phyloP scores from a whole-genome alignment of 2,113 vertebrate species.

The Mirounga angustirostris region DNA sequence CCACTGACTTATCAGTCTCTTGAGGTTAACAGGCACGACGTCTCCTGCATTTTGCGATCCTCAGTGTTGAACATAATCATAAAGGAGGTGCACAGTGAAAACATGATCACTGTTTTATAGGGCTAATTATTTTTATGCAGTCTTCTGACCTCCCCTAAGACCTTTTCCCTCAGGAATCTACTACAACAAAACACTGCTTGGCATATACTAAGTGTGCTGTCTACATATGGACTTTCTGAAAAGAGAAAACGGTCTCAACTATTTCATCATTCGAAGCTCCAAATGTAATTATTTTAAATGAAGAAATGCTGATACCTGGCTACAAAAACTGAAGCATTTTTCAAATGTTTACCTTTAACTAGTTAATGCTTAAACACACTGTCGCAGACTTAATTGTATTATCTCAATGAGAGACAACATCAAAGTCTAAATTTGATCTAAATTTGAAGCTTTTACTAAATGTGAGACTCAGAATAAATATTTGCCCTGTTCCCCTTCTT shows the following conservation, averaged over 20 bases:
- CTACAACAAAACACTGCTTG: neutral
- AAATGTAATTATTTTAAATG: neutral
- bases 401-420: neutral
- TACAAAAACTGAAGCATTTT: neutral
- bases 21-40: neutral
- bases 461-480: neutral
- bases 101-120: neutral
- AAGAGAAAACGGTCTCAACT: neutral
- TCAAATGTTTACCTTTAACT: neutral
- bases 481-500: neutral
- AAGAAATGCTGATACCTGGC: neutral
- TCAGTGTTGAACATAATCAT: neutral
- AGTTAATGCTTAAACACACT: neutral
- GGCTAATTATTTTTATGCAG: neutral
- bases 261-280: neutral
- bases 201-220: neutral
- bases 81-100: neutral
- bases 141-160: neutral
- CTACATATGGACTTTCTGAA: neutral
- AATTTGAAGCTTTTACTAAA: constrained; percentile 20
- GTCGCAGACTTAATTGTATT: neutral
- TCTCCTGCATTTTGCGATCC: neutral
- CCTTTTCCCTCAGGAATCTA: neutral
- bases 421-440: constrained; percentile 11
- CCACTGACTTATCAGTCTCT: neutral